These are phyloP conservation scores for Neuroscelio doddi DNA, from an alignment of 2,888 invertebrate genomes.

Conservation along the genomic window DNA sequence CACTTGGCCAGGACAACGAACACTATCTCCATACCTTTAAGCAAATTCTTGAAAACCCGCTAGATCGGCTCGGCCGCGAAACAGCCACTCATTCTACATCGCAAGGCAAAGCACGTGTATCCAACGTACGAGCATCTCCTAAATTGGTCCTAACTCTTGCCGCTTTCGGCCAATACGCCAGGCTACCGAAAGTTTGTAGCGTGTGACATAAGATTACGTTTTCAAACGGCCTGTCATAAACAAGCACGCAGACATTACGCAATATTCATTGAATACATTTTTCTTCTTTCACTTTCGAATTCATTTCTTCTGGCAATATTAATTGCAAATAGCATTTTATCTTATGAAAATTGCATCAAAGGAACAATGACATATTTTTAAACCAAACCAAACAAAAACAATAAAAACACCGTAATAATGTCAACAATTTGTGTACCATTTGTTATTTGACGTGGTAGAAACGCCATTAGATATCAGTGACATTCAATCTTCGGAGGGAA, in stretches of 20 bases:
- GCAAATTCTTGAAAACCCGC: conserved; percentile 68
- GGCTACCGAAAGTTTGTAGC: conserved; percentile 18
- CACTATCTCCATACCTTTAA: conserved; percentile 65
- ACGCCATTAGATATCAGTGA: conserved; percentile 35
- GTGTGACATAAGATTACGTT: conserved; percentile 13
- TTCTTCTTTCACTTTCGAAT: no score
- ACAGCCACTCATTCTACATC: conserved; percentile 56
- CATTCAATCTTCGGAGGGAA: conserved; percentile 30
- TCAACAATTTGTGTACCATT: conserved; percentile 6
- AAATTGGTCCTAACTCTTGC: conserved; percentile 55
- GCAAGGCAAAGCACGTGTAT: conserved; percentile 50
- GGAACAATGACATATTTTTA: no score
- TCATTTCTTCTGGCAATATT: no score
- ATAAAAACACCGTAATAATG: no score
- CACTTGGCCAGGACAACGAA: conserved; percentile 47
- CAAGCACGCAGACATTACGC: no score
- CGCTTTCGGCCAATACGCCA: conserved; percentile 22
- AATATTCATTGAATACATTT: no score
- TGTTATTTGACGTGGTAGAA: conserved; percentile 12
- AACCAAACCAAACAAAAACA: no score
- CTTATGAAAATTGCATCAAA: no score
- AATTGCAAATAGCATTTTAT: no score
- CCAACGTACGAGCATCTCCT: conserved; percentile 53
- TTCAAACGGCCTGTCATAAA: not conserved
- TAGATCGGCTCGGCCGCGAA: conserved; percentile 59